A percentile compares a stretch with the other conserved stretches of the same genome.
Evolutionary conservation across 1,140 invertebrate genomes (phyloP).

Genomic region (Musca vetustissima): DNA sequence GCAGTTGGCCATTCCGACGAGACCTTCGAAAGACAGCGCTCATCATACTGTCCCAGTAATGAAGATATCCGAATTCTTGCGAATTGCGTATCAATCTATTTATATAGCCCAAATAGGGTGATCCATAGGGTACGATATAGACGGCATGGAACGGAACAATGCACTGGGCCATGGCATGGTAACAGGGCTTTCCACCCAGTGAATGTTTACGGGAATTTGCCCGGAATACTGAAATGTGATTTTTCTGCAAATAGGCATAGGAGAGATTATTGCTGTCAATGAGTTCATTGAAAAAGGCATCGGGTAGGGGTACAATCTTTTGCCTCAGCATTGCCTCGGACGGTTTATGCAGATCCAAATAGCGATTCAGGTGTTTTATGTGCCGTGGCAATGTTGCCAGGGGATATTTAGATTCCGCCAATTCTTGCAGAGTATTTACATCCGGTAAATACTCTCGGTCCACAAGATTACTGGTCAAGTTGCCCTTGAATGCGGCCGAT

Average conservation of each 20-base stretch:
- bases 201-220: constrained; percentile 40
- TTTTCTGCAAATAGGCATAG: constrained; percentile 48
- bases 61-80: constrained; percentile 44
- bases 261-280: constrained; percentile 36
- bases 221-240: constrained; percentile 42
- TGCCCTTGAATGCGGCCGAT: constrained; percentile 41
- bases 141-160: constrained; percentile 50
- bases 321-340: constrained; percentile 35
- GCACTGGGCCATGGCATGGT: constrained; percentile 48
- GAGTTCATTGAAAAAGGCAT: constrained; percentile 23
- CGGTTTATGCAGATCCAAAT: constrained; percentile 31
- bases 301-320: constrained; percentile 35
- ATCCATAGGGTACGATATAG: constrained; percentile 50
- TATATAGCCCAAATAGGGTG: constrained; percentile 48
- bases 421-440: constrained; percentile 35
- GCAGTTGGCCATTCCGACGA: constrained; percentile 28
- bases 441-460: constrained; percentile 41
- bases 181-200: constrained; percentile 36
- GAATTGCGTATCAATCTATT: constrained; percentile 40
- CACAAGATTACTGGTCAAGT: constrained; percentile 49
- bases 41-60: constrained; percentile 48
- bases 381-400: constrained; percentile 38
- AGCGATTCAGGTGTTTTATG: constrained; percentile 39
- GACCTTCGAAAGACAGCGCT: constrained; percentile 42
- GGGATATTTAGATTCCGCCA: constrained; percentile 36